Evolutionary conservation across 2,888 invertebrate genomes (phyloP).

Genomic region (Ectobius pallidus): DNA sequence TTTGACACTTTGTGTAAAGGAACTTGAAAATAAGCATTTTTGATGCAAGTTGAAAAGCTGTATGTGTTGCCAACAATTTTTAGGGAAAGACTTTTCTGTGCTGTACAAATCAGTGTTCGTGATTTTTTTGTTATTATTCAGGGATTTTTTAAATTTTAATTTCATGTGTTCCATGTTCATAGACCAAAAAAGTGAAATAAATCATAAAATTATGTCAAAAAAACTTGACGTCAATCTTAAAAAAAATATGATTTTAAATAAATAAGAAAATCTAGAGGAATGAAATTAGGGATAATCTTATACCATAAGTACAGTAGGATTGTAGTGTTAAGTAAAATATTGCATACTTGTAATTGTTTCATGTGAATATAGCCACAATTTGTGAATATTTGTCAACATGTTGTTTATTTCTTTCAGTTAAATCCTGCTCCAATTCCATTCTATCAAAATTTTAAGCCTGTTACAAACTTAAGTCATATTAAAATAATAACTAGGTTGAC

Average conservation of each 20-base stretch:
- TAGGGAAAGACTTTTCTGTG: constrained; percentile 36
- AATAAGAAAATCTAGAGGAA: constrained; percentile 31
- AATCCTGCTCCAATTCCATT: too few species aligned
- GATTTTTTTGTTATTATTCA: constrained; percentile 37
- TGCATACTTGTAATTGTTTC: constrained; percentile 41
- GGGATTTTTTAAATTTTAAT: constrained; percentile 34
- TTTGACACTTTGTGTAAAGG: constrained; percentile 43
- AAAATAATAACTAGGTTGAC: too few species aligned
- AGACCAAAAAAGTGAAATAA: constrained; percentile 38
- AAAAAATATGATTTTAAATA: constrained; percentile 37
- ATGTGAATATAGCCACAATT: constrained; percentile 43
- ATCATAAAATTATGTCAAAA: too few species aligned
- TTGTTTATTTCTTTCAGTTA: too few species aligned
- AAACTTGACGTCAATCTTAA: constrained; percentile 37
- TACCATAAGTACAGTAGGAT: constrained; percentile 36
- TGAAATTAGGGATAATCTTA: constrained; percentile 37
- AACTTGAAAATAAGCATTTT: constrained; percentile 37
- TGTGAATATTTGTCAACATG: constrained; percentile 39
- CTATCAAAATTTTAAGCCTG: too few species aligned
- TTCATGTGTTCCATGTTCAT: constrained; percentile 39
- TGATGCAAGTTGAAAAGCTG: constrained; percentile 36
- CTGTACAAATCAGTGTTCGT: constrained; percentile 40
- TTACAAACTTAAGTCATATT: too few species aligned
- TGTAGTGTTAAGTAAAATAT: constrained; percentile 39
- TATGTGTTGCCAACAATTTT: constrained; percentile 39